Evolutionary conservation across 2,113 vertebrate genomes (phyloP).

Genomic region (Rhagologus leucostigma): DNA sequence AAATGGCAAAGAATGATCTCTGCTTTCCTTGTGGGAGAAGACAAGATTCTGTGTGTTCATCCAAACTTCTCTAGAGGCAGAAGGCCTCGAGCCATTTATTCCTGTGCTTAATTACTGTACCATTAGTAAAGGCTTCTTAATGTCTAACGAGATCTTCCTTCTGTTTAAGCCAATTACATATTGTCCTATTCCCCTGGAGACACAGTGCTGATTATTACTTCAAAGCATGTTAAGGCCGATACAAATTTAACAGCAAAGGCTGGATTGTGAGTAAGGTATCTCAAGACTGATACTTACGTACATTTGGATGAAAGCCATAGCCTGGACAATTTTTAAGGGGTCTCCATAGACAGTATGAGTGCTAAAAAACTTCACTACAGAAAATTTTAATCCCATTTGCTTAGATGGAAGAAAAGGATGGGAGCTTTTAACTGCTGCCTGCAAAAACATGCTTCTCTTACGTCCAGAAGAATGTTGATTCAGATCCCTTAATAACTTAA

Average conservation of each 20-base stretch:
- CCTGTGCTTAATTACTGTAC: neutral
- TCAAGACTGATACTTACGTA: neutral
- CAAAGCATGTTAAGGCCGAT: neutral
- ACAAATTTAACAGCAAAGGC: neutral
- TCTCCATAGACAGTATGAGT: neutral
- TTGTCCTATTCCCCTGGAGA: neutral
- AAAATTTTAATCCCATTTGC: slow-evolving; percentile 5
- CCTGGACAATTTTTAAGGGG: neutral
- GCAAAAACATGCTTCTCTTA: neutral
- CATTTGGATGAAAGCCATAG: neutral
- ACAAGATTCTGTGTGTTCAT: neutral
- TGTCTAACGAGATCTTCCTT: slow-evolving; percentile 14
- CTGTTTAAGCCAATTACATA: slow-evolving; percentile 36
- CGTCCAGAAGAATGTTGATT: neutral
- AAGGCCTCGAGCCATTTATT: neutral
- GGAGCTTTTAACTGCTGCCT: neutral
- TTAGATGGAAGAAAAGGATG: neutral
- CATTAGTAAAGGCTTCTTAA: slow-evolving; percentile 25
- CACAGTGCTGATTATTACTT: slow-evolving; percentile 2
- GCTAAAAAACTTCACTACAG: neutral
- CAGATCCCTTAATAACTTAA: neutral
- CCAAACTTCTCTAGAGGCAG: neutral
- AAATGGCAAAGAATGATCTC: neutral
- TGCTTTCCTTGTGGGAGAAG: neutral
- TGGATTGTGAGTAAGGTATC: neutral